A percentile compares a stretch with the other conserved stretches of the same genome.
Evolutionary conservation across 2,797 vertebrate species (phyloP).

Genomic region (Rallus crepitans): DNA sequence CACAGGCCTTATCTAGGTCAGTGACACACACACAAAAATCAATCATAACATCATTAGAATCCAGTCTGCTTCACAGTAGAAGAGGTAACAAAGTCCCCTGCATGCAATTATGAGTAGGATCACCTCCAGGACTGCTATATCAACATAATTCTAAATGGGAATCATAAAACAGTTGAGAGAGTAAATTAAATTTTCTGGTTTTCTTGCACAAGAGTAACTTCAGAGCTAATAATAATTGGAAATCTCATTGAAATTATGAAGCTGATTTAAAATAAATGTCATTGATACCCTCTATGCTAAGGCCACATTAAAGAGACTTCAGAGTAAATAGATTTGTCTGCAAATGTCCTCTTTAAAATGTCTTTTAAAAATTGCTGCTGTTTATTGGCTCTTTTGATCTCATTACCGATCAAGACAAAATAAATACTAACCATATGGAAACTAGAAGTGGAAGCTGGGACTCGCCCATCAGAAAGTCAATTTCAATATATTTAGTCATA

Average conservation of each 20-base stretch:
- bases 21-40: neutral
- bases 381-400: neutral
- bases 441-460: neutral
- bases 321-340: neutral
- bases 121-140: neutral
- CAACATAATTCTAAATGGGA: neutral
- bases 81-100: neutral
- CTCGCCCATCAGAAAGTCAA: neutral
- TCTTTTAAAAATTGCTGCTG: neutral
- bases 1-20: neutral
- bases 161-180: neutral
- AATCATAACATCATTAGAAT: neutral
- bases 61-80: neutral
- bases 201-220: neutral
- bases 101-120: neutral
- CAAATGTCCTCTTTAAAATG: neutral
- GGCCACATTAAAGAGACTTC: neutral
- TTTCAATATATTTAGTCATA: neutral
- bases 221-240: neutral
- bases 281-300: neutral
- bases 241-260: neutral
- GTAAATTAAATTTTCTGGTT: neutral
- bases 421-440: neutral
- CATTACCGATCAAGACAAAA: neutral
- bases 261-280: neutral